phyloP scores from a whole-genome alignment of 2,888 invertebrate genomes.

The Ecdyonurus torrentis region DNA sequence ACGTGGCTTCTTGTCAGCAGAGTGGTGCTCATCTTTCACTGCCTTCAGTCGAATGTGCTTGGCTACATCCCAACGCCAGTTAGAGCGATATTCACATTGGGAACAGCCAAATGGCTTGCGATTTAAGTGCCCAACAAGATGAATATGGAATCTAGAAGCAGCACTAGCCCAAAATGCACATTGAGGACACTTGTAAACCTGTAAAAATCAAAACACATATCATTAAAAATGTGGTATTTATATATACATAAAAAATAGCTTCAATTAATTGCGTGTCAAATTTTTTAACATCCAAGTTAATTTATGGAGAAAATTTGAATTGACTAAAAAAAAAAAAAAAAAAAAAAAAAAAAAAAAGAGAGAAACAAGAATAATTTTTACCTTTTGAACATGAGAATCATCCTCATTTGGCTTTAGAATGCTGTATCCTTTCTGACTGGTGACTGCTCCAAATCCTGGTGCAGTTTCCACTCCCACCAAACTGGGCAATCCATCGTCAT shows the following conservation, averaged over 20 bases:
- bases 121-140: conserved; percentile 82
- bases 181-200: conserved; percentile 83
- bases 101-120: conserved; percentile 93
- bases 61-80: conserved; percentile 95
- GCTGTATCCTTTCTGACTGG: conserved; percentile 9
- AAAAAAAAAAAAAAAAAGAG: neutral
- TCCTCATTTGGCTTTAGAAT: neutral
- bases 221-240: too few relatives aligned
- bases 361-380: neutral
- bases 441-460: conserved; percentile 29
- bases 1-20: conserved; percentile 37
- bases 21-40: conserved; percentile 63
- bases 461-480: conserved; percentile 30
- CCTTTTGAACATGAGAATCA: neutral
- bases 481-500: conserved; percentile 26
- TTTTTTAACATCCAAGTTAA: neutral
- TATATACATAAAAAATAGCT: too few relatives aligned
- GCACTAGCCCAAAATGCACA: conserved; percentile 87
- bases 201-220: conserved; percentile 21
- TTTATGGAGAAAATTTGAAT: neutral
- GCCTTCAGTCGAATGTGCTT: conserved; percentile 88
- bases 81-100: conserved; percentile 80
- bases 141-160: conserved; percentile 83
- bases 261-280: too few relatives aligned
- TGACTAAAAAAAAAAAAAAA: neutral